Evolutionary conservation across 1,140 invertebrate genomes (phyloP).

Genomic region (Aphidius ervi): DNA sequence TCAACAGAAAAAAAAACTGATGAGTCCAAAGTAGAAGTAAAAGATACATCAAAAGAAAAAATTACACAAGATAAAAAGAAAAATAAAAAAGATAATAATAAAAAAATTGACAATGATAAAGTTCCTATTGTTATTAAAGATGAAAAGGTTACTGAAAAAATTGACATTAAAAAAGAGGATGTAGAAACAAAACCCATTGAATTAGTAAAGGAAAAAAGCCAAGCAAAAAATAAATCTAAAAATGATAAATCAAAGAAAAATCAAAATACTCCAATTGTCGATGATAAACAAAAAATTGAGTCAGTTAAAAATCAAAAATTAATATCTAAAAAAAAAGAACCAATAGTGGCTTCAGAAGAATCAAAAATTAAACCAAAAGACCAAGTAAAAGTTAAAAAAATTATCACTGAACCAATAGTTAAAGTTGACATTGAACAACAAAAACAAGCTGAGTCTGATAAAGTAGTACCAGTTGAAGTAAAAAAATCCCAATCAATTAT

Average conservation of each 20-base stretch:
- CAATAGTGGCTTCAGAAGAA: constrained; percentile 10
- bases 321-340: constrained; percentile 21
- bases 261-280: constrained; percentile 20
- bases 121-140: not conserved
- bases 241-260: constrained; percentile 25
- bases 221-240: constrained; percentile 24
- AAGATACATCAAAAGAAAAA: constrained; percentile 1
- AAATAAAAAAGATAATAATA: constrained; percentile 14
- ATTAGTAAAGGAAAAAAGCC: not conserved
- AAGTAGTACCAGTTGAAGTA: constrained; percentile 5
- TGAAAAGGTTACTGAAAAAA: not conserved
- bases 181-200: not conserved
- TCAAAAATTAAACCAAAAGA: not conserved
- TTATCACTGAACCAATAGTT: not conserved
- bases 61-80: constrained; percentile 1
- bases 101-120: constrained; percentile 35
- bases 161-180: not conserved
- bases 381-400: constrained; percentile 5
- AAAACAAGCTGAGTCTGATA: constrained; percentile 5
- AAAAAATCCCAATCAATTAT: not conserved
- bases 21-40: not conserved
- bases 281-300: not conserved
- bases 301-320: too few species aligned
- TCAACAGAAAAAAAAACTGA: too few species aligned
- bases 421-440: not conserved